These are phyloP conservation scores for Lutjanus erythropterus DNA, from an alignment of 2,113 vertebrate species.

Conservation along the genomic window DNA sequence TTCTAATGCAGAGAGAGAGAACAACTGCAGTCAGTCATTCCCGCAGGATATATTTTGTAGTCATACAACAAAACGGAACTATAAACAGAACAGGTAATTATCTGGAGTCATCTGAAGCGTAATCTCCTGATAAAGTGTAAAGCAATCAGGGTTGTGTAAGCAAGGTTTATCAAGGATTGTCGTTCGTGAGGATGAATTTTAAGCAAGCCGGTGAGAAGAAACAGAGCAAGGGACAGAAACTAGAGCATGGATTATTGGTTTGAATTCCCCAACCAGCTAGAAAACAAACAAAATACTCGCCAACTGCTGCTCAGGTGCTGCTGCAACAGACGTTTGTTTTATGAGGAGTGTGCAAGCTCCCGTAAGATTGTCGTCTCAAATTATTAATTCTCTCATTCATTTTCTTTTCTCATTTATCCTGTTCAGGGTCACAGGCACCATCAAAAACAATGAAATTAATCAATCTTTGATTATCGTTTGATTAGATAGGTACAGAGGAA, in stretches of 20 bases:
- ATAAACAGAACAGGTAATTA: constrained; percentile 35
- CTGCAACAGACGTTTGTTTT: background rate
- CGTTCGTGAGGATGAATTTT: constrained; percentile 39
- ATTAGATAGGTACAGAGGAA: background rate
- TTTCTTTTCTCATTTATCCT: background rate
- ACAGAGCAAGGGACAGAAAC: background rate
- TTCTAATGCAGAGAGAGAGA: background rate
- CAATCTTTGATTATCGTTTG: background rate
- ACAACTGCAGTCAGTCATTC: background rate
- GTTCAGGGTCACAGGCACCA: background rate
- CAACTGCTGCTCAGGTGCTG: background rate
- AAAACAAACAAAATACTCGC: background rate
- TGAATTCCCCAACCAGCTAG: background rate
- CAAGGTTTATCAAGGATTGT: constrained; percentile 29
- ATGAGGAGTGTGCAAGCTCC: background rate
- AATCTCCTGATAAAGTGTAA: constrained; percentile 28
- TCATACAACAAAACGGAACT: background rate
- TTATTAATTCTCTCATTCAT: background rate
- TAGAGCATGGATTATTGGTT: background rate
- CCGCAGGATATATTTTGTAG: background rate
- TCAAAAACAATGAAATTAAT: background rate
- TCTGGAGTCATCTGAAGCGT: constrained; percentile 18
- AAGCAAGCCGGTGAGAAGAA: background rate
- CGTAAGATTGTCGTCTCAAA: background rate
- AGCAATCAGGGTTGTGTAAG: constrained; percentile 25